Base-by-base conservation (phyloP, 2,888 invertebrate genomes). In the Drosophila putrida region DNA sequence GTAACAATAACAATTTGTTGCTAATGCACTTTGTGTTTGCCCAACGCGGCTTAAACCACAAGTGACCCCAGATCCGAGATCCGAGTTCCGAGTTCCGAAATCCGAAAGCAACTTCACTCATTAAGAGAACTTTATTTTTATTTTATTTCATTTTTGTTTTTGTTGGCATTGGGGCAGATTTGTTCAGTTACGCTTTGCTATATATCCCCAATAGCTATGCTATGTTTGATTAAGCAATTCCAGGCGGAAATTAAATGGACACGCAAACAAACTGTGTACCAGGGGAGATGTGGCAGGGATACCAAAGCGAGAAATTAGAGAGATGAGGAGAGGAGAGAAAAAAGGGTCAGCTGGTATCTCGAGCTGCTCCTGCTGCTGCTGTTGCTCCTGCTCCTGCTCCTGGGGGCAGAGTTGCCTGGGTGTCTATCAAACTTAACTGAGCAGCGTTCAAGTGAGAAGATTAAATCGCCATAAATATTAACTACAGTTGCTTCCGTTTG, bases 401-500 rank as follows among this genome's bases (percentile, higher is more conserved):
- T 20, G 20, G 43, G 44, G 36, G 50, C n/a, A n/a, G 53, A 9
- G 55, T 46, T 50, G 39, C 4, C 11, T n/a, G 49, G 65, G 75
- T 72, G 79, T 82, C 80, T 78, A 85, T 85, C 88, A 81, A 84
- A 84, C 82, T 82, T 87, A 85, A 81, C 83, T 86, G 83, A 85
- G 76, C 79, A 78, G 82, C 80, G 82, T 76, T 84, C 88, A 84
- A 87, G 88, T 87, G 89, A 85, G 87, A 85, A 89, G 89, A 89
- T 89, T 89, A 88, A 85, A 88, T 87, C 81, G 88, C 89, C 81
- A 89, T 89, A 89, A 89, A 89, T 89, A 89, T 89, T 89, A 89
- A 89, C 85, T 88, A 88, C 89, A 82, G 80, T 86, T 82, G 85
- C 71, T 80, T 72, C 75, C 77, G 70, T 58, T 57, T 55, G 70